Base-by-base conservation (phyloP, 53 echinoderm and acorn worm species). In the Mesocentrotus franciscanus region DNA sequence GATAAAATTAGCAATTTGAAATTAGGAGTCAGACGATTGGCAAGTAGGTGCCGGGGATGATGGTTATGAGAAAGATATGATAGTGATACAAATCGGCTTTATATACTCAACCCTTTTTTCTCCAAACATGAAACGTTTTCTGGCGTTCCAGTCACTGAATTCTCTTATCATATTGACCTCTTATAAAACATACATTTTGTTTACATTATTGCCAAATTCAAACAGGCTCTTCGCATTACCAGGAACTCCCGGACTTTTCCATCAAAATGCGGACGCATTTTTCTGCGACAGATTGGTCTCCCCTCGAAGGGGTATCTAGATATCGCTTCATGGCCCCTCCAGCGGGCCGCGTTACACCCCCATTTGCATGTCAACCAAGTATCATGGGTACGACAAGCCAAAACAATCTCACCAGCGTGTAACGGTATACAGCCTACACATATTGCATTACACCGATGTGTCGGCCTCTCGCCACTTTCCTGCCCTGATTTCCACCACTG, bases 291-390 rank as follows among this genome's bases (percentile, higher is more conserved):
- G 10, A 2, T 60, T 42, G 10, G 16, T n/a, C 85, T 34, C 33
- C 61, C 83, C 81, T 94, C 84, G n/a, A 26, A 83, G 81, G 84
- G 81, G 10, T 61, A 39, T 79, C 84, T 84, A 56, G 62, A 66
- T 83, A 84, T 94, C 94, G 61, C 49, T 60, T 60, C 61, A 15
- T 83, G 84, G 22, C 35, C 61, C 84, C 94, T 61, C 26, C 15
- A 61, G 94, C 94, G 81, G 94, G 42, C 60, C 9, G 81, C 94
- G 83, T 84, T 94, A 94, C 94, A 60, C 94, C 79, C 81, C 94
- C 83, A 94, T 94, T 94, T 94, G 84, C 94, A 94, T 94, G 94
- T 94, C 79, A 94, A 84, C 94, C 61, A 83, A 94, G 62, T 94
- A 93, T 93, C 93, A 33, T 35, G 60, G n/a, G 78, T 7, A 34